phyloP scores from a whole-genome alignment of 1,140 invertebrate genomes.

The Drosophila elegans region DNA sequence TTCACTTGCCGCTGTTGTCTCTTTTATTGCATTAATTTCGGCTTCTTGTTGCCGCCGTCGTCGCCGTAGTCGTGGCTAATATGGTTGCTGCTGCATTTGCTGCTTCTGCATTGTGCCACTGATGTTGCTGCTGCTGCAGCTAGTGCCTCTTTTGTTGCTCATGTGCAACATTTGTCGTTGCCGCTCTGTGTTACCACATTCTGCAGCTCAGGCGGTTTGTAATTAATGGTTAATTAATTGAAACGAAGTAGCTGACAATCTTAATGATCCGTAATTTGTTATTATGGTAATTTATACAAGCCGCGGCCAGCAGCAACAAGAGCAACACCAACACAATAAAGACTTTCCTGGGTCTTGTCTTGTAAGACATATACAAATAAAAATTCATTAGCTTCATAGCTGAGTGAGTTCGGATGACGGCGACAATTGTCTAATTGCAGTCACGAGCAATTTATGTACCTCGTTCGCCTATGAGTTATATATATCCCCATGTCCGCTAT shows the following conservation, averaged over 20 bases:
- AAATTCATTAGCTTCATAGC: conserved; percentile 75
- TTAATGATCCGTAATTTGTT: conserved; percentile 84
- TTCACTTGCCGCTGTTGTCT: conserved; percentile 69
- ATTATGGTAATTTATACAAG: conserved; percentile 84
- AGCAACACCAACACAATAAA: conserved; percentile 72
- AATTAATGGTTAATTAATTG: conserved; percentile 84
- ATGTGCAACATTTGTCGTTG: conserved; percentile 80
- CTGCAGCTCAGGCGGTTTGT: conserved; percentile 79
- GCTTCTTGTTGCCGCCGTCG: conserved; percentile 66
- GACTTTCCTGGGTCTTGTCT: conserved; percentile 55
- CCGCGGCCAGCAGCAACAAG: conserved; percentile 38
- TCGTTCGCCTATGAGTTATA: conserved; percentile 73
- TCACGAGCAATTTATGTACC: conserved; percentile 82
- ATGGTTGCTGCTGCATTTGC: conserved; percentile 54
- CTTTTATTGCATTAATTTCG: conserved; percentile 81
- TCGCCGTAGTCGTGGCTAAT: conserved; percentile 60
- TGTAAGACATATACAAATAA: conserved; percentile 79
- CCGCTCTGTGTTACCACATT: conserved; percentile 79
- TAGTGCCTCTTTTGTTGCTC: conserved; percentile 56
- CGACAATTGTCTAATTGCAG: conserved; percentile 81
- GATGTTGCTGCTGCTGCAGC: conserved; percentile 33
- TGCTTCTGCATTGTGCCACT: conserved; percentile 14
- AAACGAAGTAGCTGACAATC: conserved; percentile 83
- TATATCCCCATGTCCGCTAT: conserved; percentile 30
- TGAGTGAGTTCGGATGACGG: conserved; percentile 70